A percentile compares a stretch with the other conserved stretches of the same genome.
Conservation (phyloP, 2,797 vertebrate genomes). For the Sebastes kiyomatsui region DNA sequence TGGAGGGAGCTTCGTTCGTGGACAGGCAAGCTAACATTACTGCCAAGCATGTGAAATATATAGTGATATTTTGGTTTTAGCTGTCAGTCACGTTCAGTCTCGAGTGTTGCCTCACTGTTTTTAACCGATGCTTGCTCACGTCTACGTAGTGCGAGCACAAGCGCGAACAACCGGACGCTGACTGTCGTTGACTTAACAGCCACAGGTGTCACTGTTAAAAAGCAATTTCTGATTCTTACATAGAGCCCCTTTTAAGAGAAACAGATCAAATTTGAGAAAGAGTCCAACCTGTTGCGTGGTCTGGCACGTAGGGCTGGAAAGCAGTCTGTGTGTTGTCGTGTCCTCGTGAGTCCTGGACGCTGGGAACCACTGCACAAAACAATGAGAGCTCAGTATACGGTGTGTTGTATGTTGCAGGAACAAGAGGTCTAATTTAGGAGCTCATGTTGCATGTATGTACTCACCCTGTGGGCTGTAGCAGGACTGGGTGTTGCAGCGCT, state of each 20-base stretch:
- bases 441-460: neutral
- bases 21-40: too few species aligned
- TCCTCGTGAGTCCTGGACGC: constrained; percentile 85
- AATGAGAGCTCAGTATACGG: neutral
- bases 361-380: constrained; percentile 86
- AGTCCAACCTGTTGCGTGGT: constrained; percentile 76
- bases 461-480: constrained; percentile 90
- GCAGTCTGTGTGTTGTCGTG: constrained; percentile 78
- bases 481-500: constrained; percentile 90
- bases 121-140: too few species aligned
- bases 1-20: too few species aligned
- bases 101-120: too few species aligned
- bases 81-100: too few species aligned
- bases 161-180: too few species aligned
- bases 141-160: too few species aligned
- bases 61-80: too few species aligned
- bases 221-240: too few species aligned
- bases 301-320: constrained; percentile 75
- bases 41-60: too few species aligned
- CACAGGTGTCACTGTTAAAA: too few species aligned
- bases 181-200: too few species aligned
- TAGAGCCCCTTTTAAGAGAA: neutral
- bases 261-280: neutral
- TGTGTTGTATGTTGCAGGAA: neutral
- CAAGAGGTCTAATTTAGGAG: neutral